A percentile compares a stretch with the other conserved stretches of the same genome.
phyloP scores from a whole-genome alignment of 92 coral and sea anemone genomes.

The Paramuricea clavata region DNA sequence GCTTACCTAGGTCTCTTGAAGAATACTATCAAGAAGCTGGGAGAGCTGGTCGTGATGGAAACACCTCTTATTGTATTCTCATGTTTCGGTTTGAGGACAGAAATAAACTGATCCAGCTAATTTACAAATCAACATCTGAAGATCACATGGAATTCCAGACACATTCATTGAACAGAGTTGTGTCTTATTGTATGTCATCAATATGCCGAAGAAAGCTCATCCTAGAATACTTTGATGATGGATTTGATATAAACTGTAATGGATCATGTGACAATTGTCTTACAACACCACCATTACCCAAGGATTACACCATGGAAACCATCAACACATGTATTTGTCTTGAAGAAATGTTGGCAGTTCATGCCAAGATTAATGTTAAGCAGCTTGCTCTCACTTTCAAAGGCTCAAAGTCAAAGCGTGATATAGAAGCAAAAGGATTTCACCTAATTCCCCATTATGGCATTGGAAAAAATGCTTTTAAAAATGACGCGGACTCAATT shows the following conservation, averaged over 20 bases:
- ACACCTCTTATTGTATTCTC: not conserved
- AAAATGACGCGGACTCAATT: not conserved
- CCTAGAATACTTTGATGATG: not conserved
- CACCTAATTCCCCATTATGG: not conserved
- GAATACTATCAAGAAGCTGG: not conserved
- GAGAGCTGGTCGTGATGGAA: conserved; percentile 2
- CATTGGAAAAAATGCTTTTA: not conserved
- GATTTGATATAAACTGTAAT: not conserved
- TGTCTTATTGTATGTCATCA: not conserved
- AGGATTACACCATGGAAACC: not conserved
- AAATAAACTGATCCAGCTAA: not conserved
- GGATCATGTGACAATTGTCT: not conserved
- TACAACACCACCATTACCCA: not conserved
- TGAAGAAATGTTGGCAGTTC: not conserved
- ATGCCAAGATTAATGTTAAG: not conserved
- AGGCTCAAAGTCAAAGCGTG: not conserved
- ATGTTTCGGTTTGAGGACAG: not conserved
- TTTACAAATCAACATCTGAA: not conserved
- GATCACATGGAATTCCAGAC: not conserved
- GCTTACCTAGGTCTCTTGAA: not conserved
- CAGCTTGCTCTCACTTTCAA: not conserved
- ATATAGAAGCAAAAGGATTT: not conserved
- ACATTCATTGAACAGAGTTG: not conserved
- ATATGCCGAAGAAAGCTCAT: not conserved
- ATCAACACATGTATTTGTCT: not conserved